Base-by-base conservation (phyloP, 2,797 vertebrate genomes). In the Anabas testudineus region DNA sequence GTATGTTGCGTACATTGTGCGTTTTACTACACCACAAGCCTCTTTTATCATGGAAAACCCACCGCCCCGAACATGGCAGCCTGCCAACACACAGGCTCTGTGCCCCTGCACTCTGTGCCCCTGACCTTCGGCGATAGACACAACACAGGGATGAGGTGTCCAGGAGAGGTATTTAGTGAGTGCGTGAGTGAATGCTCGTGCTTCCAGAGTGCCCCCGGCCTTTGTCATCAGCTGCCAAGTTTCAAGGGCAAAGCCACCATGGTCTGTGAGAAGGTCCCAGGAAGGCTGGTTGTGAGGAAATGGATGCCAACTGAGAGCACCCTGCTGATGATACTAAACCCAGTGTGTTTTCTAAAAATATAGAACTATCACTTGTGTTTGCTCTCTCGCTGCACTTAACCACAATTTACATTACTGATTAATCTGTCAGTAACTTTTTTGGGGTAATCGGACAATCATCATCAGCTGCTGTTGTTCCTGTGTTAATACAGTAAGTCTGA, bases 181-280 rank as follows among this genome's bases (percentile, higher is more conserved):
- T 45, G 51, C 13, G 9, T 57, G 71, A 67, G 42, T 18, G 64
- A 53, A 39, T 24, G 65, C 55, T 58, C 7, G 18, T 72, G 55
- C 36, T 9, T 32, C 28, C 67, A 34, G 47, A 57, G 34, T 1
- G 6, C 3, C 47, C 54, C 22, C 8, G 5, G 60, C 42, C 45
- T 37, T 4, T 34, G 4, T 54, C 77, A 48, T 22, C 55, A 15
- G 26, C 58, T 52, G 83, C 75, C 71, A 80, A 24, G 39, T 55
- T 67, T 80, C 67, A 83, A 86, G 82, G 83, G 42, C 76, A 76
- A 55, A 78, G n/a, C 43, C 30, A 4, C 54, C 12, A 14, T 49
- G 15, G 46, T 53, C 28, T 53, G 15, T 6, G 52, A 28, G 24
- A 28, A 39, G 30, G n/a, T 10, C 45, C 14, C 18, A 0, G 7